phyloP scores from a whole-genome alignment of 2,113 vertebrate genomes.

The Circaetus gallicus region DNA sequence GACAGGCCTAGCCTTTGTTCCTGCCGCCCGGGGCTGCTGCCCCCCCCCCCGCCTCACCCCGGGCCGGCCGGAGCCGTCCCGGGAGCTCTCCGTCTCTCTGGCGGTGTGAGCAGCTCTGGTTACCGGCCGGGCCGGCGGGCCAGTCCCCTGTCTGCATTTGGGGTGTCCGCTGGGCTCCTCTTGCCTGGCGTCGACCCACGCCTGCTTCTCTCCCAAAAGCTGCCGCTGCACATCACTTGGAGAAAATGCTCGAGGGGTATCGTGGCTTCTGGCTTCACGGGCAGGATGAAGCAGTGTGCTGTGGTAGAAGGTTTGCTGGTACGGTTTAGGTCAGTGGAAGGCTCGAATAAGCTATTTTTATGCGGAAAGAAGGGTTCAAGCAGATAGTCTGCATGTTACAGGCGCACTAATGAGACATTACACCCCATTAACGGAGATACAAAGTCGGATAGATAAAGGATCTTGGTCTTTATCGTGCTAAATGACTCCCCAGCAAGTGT shows the following conservation, averaged over 20 bases:
- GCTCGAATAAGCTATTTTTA: accelerated
- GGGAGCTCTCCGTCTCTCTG: not conserved
- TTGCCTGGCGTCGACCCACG: accelerated
- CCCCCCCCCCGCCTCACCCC: not conserved
- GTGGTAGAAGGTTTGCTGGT: accelerated
- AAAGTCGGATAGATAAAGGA: not conserved
- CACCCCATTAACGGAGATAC: accelerated
- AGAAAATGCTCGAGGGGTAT: accelerated
- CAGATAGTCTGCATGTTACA: accelerated
- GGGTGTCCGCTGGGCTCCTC: not conserved
- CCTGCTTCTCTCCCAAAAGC: no score
- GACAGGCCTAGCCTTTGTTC: not conserved
- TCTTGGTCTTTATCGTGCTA: accelerated
- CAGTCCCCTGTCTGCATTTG: not conserved
- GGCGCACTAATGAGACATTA: accelerated
- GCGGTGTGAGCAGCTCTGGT: not conserved
- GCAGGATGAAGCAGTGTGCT: not conserved
- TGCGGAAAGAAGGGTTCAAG: not conserved
- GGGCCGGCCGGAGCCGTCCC: not conserved
- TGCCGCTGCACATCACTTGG: accelerated
- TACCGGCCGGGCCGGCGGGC: not conserved
- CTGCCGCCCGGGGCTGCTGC: not conserved
- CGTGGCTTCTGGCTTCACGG: not conserved
- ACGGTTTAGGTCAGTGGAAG: accelerated
- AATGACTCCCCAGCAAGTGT: not conserved